Evolutionary conservation across 2,888 invertebrate genomes (phyloP).

Genomic region (Notocelia uddmanniana): DNA sequence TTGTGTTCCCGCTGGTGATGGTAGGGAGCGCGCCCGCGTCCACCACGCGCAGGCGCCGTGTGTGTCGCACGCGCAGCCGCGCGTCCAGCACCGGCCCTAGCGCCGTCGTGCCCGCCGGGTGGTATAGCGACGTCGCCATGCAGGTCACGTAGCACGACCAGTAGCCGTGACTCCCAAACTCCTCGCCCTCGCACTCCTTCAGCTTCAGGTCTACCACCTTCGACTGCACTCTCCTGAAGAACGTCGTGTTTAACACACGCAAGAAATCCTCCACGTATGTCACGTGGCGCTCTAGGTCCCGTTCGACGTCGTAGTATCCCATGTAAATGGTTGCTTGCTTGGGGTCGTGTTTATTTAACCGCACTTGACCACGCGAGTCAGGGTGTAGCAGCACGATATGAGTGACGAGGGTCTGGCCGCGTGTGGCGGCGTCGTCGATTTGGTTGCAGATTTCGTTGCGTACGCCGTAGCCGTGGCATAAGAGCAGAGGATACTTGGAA

Average conservation of each 20-base stretch:
- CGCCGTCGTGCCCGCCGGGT: slow-evolving; percentile 71
- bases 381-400: slow-evolving; percentile 39
- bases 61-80: slow-evolving; percentile 52
- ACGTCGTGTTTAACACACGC: slow-evolving; percentile 27
- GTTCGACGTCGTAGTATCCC: slow-evolving; percentile 30
- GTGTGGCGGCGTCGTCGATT: slow-evolving; percentile 6
- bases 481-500: not conserved
- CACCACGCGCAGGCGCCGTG: slow-evolving; percentile 53
- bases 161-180: slow-evolving; percentile 71
- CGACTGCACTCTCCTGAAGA: not conserved
- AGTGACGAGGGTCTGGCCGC: slow-evolving; percentile 18
- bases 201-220: slow-evolving; percentile 67
- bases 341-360: slow-evolving; percentile 24
- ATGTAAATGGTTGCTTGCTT: slow-evolving; percentile 26
- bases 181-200: slow-evolving; percentile 61
- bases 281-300: slow-evolving; percentile 27
- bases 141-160: slow-evolving; percentile 85
- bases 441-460: slow-evolving; percentile 26
- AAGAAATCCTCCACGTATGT: slow-evolving; percentile 23
- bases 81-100: slow-evolving; percentile 55
- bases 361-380: slow-evolving; percentile 37
- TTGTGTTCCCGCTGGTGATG: slow-evolving; percentile 54
- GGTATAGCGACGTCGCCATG: slow-evolving; percentile 84
- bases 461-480: slow-evolving; percentile 23
- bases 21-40: slow-evolving; percentile 57